Evolutionary conservation across 2,113 vertebrate species (phyloP).

Genomic region (Poecilia latipinna): DNA sequence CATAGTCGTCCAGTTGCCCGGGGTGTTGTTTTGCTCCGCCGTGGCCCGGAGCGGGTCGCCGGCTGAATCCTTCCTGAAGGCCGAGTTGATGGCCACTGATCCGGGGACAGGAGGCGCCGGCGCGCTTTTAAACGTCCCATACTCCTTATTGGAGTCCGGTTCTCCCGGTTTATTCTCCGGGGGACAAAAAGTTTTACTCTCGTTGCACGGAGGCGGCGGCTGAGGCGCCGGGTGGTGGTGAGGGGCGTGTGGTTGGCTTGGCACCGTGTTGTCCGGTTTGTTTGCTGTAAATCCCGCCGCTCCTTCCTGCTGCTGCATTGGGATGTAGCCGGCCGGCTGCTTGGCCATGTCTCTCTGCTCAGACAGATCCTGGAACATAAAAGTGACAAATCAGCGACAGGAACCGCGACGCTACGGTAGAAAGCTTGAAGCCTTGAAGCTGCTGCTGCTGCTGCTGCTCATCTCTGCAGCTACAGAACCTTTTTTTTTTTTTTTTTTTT

Average conservation of each 20-base stretch:
- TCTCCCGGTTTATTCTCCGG: conserved; percentile 82
- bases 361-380: conserved; percentile 85
- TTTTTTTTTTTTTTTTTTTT: conserved; percentile 23
- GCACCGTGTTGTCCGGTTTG: conserved; percentile 81
- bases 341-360: conserved; percentile 87
- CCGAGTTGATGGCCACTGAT: conserved; percentile 71
- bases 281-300: conserved; percentile 74
- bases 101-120: conserved; percentile 72
- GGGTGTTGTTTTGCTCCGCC: conserved; percentile 86
- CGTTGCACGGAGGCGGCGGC: conserved; percentile 77
- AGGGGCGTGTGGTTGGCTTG: conserved; percentile 46
- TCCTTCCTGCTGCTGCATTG: conserved; percentile 73
- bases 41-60: conserved; percentile 85
- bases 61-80: conserved; percentile 75
- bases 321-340: conserved; percentile 73
- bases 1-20: conserved; percentile 88
- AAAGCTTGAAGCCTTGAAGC: conserved; percentile 1
- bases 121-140: conserved; percentile 87
- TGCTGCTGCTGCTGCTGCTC: conserved; percentile 29
- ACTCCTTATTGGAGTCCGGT: conserved; percentile 82
- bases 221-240: conserved; percentile 65
- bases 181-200: conserved; percentile 80
- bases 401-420: neutral
- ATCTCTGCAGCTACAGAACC: conserved; percentile 12
- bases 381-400: conserved; percentile 48